These are phyloP conservation scores for Conchocele bisecta DNA, from an alignment of 2,888 invertebrate genomes.

Conservation along the genomic window DNA sequence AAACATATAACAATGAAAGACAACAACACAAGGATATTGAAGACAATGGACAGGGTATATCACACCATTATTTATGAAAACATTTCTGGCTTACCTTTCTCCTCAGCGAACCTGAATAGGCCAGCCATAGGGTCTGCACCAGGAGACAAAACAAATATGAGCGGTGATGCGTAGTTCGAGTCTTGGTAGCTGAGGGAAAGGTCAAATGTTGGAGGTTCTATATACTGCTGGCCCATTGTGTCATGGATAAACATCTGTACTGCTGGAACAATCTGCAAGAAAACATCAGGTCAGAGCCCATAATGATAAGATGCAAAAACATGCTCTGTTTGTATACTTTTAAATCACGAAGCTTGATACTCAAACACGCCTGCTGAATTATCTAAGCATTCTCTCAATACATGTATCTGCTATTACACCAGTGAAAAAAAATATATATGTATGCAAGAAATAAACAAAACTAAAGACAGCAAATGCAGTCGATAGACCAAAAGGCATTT, in stretches of 20 bases:
- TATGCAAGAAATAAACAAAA: neutral
- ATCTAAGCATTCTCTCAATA: no score
- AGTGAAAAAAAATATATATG: neutral
- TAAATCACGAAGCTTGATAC: no score
- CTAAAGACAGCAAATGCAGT: neutral
- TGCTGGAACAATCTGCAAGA: conserved; percentile 81
- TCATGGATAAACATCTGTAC: conserved; percentile 80
- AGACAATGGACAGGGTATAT: neutral
- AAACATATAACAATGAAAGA: no score
- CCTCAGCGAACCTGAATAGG: conserved; percentile 81
- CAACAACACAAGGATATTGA: no score
- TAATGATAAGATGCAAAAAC: no score
- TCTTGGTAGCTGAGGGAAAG: conserved; percentile 80
- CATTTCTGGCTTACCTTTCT: conserved; percentile 71
- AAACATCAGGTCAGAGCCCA: no score
- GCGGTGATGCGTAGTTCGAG: conserved; percentile 79
- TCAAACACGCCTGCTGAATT: no score
- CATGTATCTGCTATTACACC: neutral
- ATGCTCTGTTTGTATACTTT: no score
- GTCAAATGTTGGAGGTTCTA: conserved; percentile 82
- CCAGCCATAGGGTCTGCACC: conserved; percentile 82
- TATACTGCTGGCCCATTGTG: conserved; percentile 79
- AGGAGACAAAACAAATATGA: conserved; percentile 82
- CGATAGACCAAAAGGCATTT: no score
- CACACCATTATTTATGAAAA: neutral